phyloP scores from a whole-genome alignment of 2,113 vertebrate genomes.

The Panthera tigris region DNA sequence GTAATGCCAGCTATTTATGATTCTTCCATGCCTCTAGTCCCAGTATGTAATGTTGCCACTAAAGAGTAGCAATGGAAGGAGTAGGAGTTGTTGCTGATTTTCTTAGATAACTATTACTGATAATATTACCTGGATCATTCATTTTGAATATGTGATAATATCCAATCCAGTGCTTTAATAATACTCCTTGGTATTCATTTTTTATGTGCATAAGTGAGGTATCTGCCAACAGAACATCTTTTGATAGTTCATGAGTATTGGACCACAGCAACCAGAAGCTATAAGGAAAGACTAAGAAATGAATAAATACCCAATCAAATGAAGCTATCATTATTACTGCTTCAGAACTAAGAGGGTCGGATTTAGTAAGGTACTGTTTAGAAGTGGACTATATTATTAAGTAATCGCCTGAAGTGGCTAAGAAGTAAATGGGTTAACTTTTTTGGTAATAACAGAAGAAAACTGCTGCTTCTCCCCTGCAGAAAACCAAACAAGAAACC shows the following conservation, averaged over 20 bases:
- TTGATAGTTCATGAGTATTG: not conserved
- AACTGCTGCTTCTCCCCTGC: not conserved
- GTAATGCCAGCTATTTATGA: not conserved
- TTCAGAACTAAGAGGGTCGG: not conserved
- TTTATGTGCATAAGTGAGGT: not conserved
- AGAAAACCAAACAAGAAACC: not conserved
- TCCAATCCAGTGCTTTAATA: not conserved
- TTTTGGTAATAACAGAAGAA: not conserved
- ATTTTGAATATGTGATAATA: not conserved
- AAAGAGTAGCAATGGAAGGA: not conserved
- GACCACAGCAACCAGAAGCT: not conserved
- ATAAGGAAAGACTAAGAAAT: not conserved
- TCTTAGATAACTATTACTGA: not conserved
- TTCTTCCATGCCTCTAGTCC: not conserved
- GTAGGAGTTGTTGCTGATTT: not conserved
- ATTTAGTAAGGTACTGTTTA: not conserved
- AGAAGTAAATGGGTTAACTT: not conserved
- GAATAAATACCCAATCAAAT: conserved; percentile 2
- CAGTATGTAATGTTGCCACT: not conserved
- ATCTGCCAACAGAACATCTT: conserved; percentile 9
- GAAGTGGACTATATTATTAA: not conserved
- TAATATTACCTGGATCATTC: not conserved
- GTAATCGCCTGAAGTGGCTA: not conserved
- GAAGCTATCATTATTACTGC: not conserved
- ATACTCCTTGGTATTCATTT: not conserved